These are phyloP conservation scores for Dendrocincla fuliginosa DNA, from an alignment of 2,797 vertebrate genomes.

Conservation along the genomic window DNA sequence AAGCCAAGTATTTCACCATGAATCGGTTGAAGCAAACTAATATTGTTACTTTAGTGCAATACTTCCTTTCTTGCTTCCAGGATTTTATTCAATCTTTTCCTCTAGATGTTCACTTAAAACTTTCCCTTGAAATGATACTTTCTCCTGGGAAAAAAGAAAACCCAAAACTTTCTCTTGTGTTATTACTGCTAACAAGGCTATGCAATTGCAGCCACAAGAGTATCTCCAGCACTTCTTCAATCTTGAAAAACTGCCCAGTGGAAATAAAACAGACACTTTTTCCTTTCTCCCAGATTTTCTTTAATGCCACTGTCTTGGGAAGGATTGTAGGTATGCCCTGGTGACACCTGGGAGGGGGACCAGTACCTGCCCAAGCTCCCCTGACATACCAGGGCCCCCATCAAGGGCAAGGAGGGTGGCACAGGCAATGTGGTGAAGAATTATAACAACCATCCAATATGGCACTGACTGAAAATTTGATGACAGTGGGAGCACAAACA, in stretches of 20 bases:
- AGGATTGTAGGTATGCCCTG: neutral
- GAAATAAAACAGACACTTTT: neutral
- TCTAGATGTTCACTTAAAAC: neutral
- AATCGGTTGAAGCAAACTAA: neutral
- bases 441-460: neutral
- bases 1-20: neutral
- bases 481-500: neutral
- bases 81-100: neutral
- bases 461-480: neutral
- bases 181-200: neutral
- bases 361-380: neutral
- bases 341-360: neutral
- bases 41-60: neutral
- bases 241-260: neutral
- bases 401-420: neutral
- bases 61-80: neutral
- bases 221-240: neutral
- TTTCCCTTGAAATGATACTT: neutral
- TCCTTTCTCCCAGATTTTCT: neutral
- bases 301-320: neutral
- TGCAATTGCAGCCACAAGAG: neutral
- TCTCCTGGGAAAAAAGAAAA: neutral
- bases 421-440: neutral
- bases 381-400: fast-evolving
- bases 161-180: neutral